Evolutionary conservation across 2,113 vertebrate genomes (phyloP).

Genomic region (Ctenomys sociabilis): DNA sequence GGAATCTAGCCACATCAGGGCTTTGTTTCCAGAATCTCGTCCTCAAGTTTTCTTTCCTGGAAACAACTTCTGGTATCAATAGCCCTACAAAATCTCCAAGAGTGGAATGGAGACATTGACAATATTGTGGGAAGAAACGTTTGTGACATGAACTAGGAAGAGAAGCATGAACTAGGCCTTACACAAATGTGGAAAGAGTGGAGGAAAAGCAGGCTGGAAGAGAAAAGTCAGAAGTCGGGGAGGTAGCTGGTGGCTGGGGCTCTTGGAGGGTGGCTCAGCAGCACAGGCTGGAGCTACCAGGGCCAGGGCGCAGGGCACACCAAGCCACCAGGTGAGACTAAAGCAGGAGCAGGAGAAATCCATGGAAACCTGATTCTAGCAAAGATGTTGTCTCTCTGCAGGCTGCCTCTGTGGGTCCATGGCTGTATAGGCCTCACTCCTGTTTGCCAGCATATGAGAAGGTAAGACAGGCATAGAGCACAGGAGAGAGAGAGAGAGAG

Average conservation of each 20-base stretch:
- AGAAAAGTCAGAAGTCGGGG: not conserved
- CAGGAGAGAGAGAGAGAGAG: not conserved
- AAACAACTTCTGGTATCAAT: not conserved
- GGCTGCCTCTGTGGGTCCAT: not conserved
- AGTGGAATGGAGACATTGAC: too few species aligned
- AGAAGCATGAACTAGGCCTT: not conserved
- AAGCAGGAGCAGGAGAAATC: not conserved
- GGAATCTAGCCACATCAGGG: not conserved
- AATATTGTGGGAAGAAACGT: not conserved
- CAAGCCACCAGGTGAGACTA: not conserved
- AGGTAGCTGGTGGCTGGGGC: not conserved
- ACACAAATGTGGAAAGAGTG: not conserved
- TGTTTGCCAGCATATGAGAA: not conserved
- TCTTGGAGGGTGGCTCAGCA: not conserved
- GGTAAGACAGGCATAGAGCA: not conserved
- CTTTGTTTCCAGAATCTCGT: not conserved
- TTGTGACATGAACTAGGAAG: not conserved
- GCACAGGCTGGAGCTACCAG: not conserved
- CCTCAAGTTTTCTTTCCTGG: not conserved
- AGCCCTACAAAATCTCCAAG: not conserved
- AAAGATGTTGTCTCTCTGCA: not conserved
- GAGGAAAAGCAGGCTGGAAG: not conserved
- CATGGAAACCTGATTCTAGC: not conserved
- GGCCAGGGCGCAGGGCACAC: too few species aligned
- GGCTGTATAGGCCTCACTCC: not conserved